phyloP scores from a whole-genome alignment of 2,797 vertebrate species.

The Notolabrus celidotus region DNA sequence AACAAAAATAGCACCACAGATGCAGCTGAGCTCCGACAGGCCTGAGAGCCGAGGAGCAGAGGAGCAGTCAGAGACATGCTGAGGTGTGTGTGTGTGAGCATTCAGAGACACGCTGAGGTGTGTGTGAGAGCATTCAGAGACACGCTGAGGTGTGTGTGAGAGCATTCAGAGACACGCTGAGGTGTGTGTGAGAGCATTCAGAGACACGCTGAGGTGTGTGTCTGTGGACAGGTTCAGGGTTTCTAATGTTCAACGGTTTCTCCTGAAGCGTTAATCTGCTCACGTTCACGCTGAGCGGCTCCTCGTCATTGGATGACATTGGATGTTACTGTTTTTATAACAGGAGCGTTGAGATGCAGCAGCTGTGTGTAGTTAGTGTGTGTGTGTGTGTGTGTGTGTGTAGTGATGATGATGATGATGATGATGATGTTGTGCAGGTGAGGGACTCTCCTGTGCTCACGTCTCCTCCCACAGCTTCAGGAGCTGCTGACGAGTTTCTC shows the following conservation, averaged over 20 bases:
- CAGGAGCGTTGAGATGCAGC: constrained; percentile 19
- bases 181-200: too few relatives aligned
- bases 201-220: too few relatives aligned
- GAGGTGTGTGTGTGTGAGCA: too few relatives aligned
- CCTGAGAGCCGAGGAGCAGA: constrained; percentile 16
- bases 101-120: too few relatives aligned
- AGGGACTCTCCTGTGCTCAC: constrained; percentile 13
- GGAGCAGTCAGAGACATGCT: too few relatives aligned
- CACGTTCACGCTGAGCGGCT: not conserved
- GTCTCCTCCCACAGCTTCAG: constrained; percentile 3
- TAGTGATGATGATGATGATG: constrained; percentile 22
- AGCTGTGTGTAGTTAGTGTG: constrained; percentile 34
- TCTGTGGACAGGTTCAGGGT: too few relatives aligned
- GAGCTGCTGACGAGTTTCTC: constrained; percentile 1
- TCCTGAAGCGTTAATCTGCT: constrained; percentile 4
- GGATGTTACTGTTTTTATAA: constrained; percentile 40
- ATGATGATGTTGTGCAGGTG: constrained; percentile 25
- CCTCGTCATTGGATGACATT: constrained; percentile 85
- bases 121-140: too few relatives aligned
- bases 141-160: too few relatives aligned
- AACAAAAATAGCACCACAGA: constrained; percentile 63
- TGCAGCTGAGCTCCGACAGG: constrained; percentile 20
- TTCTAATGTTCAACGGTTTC: too few relatives aligned
- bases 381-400: constrained; percentile 18
- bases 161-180: too few relatives aligned